Conservation (phyloP, 1,140 invertebrate genomes). For the Pollicipes pollicipes region DNA sequence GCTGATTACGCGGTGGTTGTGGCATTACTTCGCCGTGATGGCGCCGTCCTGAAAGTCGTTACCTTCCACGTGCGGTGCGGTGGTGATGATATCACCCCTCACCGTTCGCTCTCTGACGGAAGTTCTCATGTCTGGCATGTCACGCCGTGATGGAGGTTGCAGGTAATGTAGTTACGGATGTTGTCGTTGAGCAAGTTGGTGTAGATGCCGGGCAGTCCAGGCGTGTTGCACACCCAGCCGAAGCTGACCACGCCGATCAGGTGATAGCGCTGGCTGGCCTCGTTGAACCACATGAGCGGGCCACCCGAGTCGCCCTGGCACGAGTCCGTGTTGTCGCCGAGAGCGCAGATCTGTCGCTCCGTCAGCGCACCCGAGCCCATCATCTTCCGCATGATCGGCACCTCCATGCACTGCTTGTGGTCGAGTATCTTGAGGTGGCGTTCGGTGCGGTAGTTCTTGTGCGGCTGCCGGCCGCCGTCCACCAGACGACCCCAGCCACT, state of each 20-base stretch:
- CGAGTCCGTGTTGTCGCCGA: slow-evolving; percentile 32
- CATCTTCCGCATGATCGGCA: slow-evolving; percentile 16
- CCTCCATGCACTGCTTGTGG: slow-evolving; percentile 37
- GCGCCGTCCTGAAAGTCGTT: too few relatives aligned
- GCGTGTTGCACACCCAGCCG: slow-evolving; percentile 10
- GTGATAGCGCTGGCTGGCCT: background rate
- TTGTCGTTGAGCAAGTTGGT: background rate
- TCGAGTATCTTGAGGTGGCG: slow-evolving; percentile 32
- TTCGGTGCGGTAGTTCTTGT: slow-evolving; percentile 22
- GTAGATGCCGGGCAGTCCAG: background rate
- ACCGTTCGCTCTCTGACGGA: too few relatives aligned
- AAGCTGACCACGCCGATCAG: slow-evolving; percentile 11
- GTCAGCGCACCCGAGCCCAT: slow-evolving; percentile 33
- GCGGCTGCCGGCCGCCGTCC: slow-evolving; percentile 57
- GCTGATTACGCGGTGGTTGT: too few relatives aligned
- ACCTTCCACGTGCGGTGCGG: too few relatives aligned
- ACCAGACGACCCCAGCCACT: slow-evolving; percentile 67
- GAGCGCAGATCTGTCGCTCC: slow-evolving; percentile 35
- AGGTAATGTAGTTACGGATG: background rate
- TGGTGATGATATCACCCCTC: too few relatives aligned
- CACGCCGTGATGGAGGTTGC: too few relatives aligned
- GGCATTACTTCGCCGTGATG: too few relatives aligned
- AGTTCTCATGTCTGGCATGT: too few relatives aligned
- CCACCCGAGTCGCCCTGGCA: slow-evolving; percentile 38
- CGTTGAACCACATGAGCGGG: slow-evolving; percentile 1